Evolutionary conservation across 2,113 vertebrate genomes (phyloP).

Genomic region (Brachyistius frenatus): DNA sequence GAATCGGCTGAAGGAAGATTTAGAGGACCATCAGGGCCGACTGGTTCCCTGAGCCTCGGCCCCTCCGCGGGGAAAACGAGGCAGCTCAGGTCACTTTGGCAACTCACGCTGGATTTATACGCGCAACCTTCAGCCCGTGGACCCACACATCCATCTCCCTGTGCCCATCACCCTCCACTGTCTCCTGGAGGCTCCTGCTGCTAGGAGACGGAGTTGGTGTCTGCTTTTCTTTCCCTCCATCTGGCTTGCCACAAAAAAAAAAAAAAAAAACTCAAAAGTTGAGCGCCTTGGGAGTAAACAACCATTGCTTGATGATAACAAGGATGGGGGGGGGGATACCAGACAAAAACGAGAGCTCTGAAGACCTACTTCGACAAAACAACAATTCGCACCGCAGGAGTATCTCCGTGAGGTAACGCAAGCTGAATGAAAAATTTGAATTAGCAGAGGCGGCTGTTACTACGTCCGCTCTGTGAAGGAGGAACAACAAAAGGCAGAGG

Average conservation of each 20-base stretch:
- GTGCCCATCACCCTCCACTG: slow-evolving; percentile 39
- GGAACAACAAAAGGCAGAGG: slow-evolving; percentile 47
- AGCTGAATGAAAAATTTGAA: slow-evolving; percentile 62
- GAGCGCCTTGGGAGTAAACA: slow-evolving; percentile 67
- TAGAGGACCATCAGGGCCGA: slow-evolving; percentile 56
- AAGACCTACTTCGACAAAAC: slow-evolving; percentile 65
- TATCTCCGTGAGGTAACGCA: slow-evolving; percentile 30
- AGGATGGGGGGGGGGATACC: slow-evolving; percentile 15
- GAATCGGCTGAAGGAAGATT: slow-evolving; percentile 67
- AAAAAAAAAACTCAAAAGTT: slow-evolving; percentile 51
- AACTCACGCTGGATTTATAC: slow-evolving; percentile 66
- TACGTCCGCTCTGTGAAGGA: slow-evolving; percentile 22
- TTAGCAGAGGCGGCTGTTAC: slow-evolving; percentile 43
- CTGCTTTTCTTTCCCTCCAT: slow-evolving; percentile 51
- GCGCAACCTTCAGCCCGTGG: slow-evolving; percentile 55
- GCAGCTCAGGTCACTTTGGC: slow-evolving; percentile 47
- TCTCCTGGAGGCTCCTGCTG: slow-evolving; percentile 62
- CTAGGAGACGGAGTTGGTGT: slow-evolving; percentile 49
- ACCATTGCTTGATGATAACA: slow-evolving; percentile 59
- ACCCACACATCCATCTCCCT: slow-evolving; percentile 69
- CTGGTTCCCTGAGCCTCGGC: slow-evolving; percentile 40
- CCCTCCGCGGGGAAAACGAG: slow-evolving; percentile 22
- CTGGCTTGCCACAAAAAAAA: slow-evolving; percentile 42
- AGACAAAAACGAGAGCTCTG: slow-evolving; percentile 42
- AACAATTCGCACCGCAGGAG: slow-evolving; percentile 62